phyloP scores from a whole-genome alignment of 2,888 invertebrate species.

The Dorcus hopei region DNA sequence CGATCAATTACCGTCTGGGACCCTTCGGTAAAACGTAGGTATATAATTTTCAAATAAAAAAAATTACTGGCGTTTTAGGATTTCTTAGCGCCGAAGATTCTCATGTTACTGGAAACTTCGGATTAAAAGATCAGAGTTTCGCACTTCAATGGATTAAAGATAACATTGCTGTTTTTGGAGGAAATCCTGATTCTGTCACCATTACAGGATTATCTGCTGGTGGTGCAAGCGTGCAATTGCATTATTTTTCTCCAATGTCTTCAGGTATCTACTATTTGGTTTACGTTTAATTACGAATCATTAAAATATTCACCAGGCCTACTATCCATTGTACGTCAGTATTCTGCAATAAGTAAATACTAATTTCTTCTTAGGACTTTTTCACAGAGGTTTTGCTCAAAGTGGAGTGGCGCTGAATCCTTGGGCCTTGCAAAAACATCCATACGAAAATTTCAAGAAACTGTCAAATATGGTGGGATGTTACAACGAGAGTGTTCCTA shows the following conservation, averaged over 20 bases:
- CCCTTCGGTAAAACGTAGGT: conserved; percentile 55
- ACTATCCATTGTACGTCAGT: no score
- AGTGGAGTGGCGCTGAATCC: conserved; percentile 66
- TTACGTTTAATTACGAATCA: no score
- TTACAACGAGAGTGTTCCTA: conserved; percentile 49
- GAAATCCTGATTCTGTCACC: conserved; percentile 64
- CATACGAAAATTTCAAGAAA: conserved; percentile 56
- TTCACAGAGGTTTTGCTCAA: conserved; percentile 60
- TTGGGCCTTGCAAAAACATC: conserved; percentile 52
- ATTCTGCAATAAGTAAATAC: no score
- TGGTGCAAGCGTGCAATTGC: conserved; percentile 68
- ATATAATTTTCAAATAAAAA: background rate
- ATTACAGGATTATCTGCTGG: conserved; percentile 67
- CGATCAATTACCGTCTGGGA: conserved; percentile 65
- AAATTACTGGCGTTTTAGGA: conserved; percentile 46
- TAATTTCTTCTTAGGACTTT: conserved; percentile 45
- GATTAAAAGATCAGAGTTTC: conserved; percentile 67
- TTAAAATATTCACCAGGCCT: no score
- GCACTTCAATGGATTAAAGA: conserved; percentile 64
- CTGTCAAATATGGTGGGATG: conserved; percentile 61
- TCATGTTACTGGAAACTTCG: conserved; percentile 63
- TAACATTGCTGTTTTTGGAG: conserved; percentile 66
- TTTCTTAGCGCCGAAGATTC: conserved; percentile 70
- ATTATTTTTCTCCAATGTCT: conserved; percentile 61
- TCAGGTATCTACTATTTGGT: conserved; percentile 45